Conservation (phyloP, 92 coral and sea anemone species). For the Scolanthus callimorphus region DNA sequence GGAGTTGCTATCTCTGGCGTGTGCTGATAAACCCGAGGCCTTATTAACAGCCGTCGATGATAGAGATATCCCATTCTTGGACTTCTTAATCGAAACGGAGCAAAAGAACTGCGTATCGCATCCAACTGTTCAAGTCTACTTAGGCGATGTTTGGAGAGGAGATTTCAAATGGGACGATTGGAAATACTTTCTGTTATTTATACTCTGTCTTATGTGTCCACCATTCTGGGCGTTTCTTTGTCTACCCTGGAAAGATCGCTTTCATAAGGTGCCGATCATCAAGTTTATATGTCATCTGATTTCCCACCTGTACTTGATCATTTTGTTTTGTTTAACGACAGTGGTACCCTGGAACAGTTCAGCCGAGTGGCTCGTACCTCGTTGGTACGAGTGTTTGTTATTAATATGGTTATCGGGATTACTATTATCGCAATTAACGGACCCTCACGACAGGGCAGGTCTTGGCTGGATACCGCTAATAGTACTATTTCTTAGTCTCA, state of each 20-base stretch:
- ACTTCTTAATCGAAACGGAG: conserved; percentile 89
- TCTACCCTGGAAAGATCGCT: conserved; percentile 92
- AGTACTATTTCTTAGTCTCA: conserved; percentile 68
- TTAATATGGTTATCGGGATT: conserved; percentile 92
- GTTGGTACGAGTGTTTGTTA: conserved; percentile 91
- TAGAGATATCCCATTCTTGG: conserved; percentile 86
- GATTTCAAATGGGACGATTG: conserved; percentile 95
- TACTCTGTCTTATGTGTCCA: conserved; percentile 76
- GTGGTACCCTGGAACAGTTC: conserved; percentile 90
- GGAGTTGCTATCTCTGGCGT: conserved; percentile 90
- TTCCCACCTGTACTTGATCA: conserved; percentile 89
- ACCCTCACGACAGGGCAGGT: conserved; percentile 95
- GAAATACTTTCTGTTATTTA: conserved; percentile 84
- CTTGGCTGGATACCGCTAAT: conserved; percentile 95
- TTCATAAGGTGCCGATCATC: conserved; percentile 88
- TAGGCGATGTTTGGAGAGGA: conserved; percentile 98
- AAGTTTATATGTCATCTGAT: conserved; percentile 96
- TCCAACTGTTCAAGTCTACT: conserved; percentile 91
- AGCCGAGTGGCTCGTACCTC: conserved; percentile 50
- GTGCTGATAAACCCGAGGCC: conserved; percentile 80
- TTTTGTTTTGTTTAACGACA: conserved; percentile 72
- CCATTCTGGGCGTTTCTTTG: conserved; percentile 92
- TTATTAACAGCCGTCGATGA: conserved; percentile 92
- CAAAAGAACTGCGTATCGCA: conserved; percentile 95
- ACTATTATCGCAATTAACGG: conserved; percentile 88